phyloP scores from a whole-genome alignment of 2,888 invertebrate genomes.

The Drosophila crucigera region DNA sequence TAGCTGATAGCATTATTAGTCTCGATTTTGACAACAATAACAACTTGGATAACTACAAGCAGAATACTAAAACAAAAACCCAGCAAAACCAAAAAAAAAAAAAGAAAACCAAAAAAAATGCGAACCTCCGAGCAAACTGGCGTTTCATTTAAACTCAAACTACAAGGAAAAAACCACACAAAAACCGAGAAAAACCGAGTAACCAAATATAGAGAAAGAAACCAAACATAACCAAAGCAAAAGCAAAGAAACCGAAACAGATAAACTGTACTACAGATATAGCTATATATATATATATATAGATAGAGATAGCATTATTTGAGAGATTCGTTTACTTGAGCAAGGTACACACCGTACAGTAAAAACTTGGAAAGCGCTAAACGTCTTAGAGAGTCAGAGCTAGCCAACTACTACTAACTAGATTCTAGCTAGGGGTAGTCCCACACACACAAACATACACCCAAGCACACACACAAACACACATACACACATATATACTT shows the following conservation, averaged over 20 bases:
- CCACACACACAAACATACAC: not conserved
- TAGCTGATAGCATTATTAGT: slow-evolving; percentile 59
- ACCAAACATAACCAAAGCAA: slow-evolving; percentile 27
- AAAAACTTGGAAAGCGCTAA: slow-evolving; percentile 77
- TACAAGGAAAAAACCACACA: slow-evolving; percentile 16
- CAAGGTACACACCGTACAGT: slow-evolving; percentile 67
- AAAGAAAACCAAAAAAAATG: slow-evolving; percentile 21
- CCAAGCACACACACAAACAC: slow-evolving; percentile 5
- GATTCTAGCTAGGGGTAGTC: slow-evolving; percentile 25
- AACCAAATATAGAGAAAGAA: slow-evolving; percentile 19
- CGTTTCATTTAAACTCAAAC: slow-evolving; percentile 77
- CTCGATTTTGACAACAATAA: slow-evolving; percentile 56
- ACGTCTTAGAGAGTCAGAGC: slow-evolving; percentile 69
- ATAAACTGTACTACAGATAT: slow-evolving; percentile 57
- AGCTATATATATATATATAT: slow-evolving; percentile 46
- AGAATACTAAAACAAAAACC: slow-evolving; percentile 25
- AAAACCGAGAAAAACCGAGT: slow-evolving; percentile 12
- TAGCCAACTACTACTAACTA: slow-evolving; percentile 52
- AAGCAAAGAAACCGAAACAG: slow-evolving; percentile 10
- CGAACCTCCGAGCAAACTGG: slow-evolving; percentile 82
- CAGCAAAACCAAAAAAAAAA: slow-evolving; percentile 37
- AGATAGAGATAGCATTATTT: slow-evolving; percentile 65
- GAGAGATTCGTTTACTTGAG: slow-evolving; percentile 56
- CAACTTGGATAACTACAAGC: slow-evolving; percentile 41
- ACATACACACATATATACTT: slow-evolving; percentile 7